Conservation (phyloP, 2,888 invertebrate genomes). For the Chrysolina haemoptera region DNA sequence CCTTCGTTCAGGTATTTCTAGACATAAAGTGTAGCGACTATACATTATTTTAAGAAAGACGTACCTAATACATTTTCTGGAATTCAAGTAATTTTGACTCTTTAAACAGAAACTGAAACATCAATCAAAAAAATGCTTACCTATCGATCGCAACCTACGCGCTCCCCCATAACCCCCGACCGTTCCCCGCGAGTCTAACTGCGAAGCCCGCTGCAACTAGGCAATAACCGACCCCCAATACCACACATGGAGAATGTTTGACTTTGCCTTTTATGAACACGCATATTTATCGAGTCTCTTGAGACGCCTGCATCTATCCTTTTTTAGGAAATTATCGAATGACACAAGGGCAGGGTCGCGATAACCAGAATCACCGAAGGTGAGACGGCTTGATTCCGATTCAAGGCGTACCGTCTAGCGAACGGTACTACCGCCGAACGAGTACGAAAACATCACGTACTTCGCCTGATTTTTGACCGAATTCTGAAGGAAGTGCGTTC, state of each 20-base stretch:
- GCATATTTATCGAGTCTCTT: not conserved
- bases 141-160: not conserved
- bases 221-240: not conserved
- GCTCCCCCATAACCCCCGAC: not conserved
- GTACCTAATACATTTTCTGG: too few species aligned
- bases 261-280: conserved; percentile 13
- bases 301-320: not conserved
- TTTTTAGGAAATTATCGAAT: conserved; percentile 14
- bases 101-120: too few species aligned
- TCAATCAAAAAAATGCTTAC: too few species aligned
- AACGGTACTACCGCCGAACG: not conserved
- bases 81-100: too few species aligned
- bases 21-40: too few species aligned
- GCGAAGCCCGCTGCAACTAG: not conserved
- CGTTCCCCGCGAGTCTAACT: not conserved
- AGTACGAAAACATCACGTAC: not conserved
- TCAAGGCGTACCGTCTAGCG: not conserved
- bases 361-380: conserved; percentile 3
- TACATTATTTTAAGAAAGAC: too few species aligned
- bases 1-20: too few species aligned
- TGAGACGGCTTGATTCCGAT: not conserved
- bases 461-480: not conserved
- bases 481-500: not conserved
- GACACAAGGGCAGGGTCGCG: conserved; percentile 12
- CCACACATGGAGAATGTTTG: conserved; percentile 10